Evolutionary conservation across 2,797 vertebrate genomes (phyloP).

Genomic region (Enteromius mattozi): DNA sequence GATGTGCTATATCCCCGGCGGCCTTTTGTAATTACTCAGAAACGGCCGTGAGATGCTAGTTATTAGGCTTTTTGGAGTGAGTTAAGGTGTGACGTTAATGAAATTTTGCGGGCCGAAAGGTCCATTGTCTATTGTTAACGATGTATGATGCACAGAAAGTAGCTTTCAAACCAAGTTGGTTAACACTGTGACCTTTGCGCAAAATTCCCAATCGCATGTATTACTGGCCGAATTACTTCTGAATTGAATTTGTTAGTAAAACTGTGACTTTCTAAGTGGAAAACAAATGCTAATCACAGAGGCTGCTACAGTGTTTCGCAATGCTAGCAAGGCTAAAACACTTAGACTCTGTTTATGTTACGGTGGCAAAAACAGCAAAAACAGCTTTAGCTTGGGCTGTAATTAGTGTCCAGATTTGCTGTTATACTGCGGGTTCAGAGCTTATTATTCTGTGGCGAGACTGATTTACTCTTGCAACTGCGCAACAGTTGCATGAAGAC

Average conservation of each 20-base stretch:
- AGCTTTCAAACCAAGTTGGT: neutral
- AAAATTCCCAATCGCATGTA: neutral
- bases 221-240: neutral
- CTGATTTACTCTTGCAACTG: conserved; percentile 39
- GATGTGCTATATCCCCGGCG: neutral
- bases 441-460: conserved; percentile 36
- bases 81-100: neutral
- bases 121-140: neutral
- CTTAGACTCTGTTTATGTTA: conserved; percentile 20
- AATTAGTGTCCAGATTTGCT: conserved; percentile 37
- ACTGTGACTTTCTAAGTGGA: conserved; percentile 17
- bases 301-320: neutral
- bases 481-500: conserved; percentile 19
- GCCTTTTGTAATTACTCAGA: conserved; percentile 2
- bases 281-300: conserved; percentile 12
- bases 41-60: neutral
- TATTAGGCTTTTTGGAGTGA: neutral
- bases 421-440: conserved; percentile 35
- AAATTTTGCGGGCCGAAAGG: neutral
- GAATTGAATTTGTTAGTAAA: neutral
- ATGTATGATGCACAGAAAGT: neutral
- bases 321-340: neutral
- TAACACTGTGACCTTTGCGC: neutral
- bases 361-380: conserved; percentile 25
- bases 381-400: conserved; percentile 26